Base-by-base conservation (phyloP, 2,113 vertebrate species). In the Sapajus apella region DNA sequence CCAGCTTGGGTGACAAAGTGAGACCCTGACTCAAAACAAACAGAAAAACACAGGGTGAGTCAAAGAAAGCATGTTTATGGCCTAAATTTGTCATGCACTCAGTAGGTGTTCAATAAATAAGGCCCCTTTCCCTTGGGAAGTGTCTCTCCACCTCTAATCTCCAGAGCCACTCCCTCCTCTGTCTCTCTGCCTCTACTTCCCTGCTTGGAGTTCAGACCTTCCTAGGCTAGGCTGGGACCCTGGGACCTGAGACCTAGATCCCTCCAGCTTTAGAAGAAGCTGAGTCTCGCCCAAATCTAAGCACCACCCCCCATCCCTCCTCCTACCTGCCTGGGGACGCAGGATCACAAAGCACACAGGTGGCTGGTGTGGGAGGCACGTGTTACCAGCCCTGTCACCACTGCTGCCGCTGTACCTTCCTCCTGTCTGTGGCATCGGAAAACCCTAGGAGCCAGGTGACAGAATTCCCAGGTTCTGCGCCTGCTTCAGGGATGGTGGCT, bases 381-480 rank as follows among this genome's bases (percentile, higher is more conserved):
- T 23, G 85, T 89, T 61, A 80, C 68, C 16, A 52, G 86, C 43
- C 68, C 75, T n/a, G 43, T 91, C 75, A 40, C 35, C n/a, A 9
- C 16, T 10, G 12, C 27, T 23, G 14, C 17, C 0, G 4, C 64
- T 14, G 10, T 68, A 70, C 66, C 43, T 23, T 20, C 58, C 73
- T 77, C 43, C 90, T 13, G 52, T 68, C 61, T 20, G n/a, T 21
- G 66, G 43, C 56, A 43, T 83, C 77, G 50, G 82, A 58, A 88
- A 91, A 70, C 77, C 77, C 75, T 45, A 35, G 89, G 66, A 94
- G 37, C 30, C 37, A 81, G 88, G 91, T 95, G 87, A 97, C 45
- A 72, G 12, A 43, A 1, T 40, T 84, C 87, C 88, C 16, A 8
- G 88, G 76, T 86, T n/a, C 77, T 61, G 75, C 86, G 87, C 86